Conservation (phyloP, 2,797 vertebrate genomes). For the Hippopotamyrus pictus region DNA sequence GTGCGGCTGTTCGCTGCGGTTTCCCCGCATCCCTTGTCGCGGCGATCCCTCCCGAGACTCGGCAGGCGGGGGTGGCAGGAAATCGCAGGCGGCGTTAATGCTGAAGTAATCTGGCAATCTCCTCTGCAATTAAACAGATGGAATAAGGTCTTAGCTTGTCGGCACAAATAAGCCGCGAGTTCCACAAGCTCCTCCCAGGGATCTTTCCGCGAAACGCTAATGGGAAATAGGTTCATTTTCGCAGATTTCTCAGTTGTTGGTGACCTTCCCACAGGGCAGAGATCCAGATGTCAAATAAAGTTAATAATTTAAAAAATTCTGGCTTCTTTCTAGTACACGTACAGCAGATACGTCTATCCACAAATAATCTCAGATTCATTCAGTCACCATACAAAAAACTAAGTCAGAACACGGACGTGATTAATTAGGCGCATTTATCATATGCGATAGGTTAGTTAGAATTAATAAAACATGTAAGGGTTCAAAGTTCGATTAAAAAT, state of each 20-base stretch:
- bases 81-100: constrained; percentile 59
- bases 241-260: background rate
- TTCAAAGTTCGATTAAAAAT: background rate
- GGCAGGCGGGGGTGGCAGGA: constrained; percentile 32
- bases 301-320: background rate
- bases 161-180: constrained; percentile 48
- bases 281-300: background rate
- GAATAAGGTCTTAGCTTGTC: constrained; percentile 58
- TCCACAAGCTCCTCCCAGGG: constrained; percentile 4
- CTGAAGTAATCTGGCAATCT: constrained; percentile 70
- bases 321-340: background rate
- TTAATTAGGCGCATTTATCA: background rate
- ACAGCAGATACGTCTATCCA: background rate
- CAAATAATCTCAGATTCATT: background rate
- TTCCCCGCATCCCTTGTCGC: background rate
- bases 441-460: background rate
- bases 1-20: background rate
- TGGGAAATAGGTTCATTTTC: constrained; percentile 2
- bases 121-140: constrained; percentile 70
- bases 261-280: background rate
- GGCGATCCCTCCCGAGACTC: constrained; percentile 39
- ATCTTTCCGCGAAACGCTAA: constrained; percentile 6
- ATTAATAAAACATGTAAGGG: background rate
- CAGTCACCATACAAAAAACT: background rate
- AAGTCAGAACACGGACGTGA: background rate